Conservation (phyloP, 2,888 invertebrate genomes). For the Cataglyphis altisquamis region DNA sequence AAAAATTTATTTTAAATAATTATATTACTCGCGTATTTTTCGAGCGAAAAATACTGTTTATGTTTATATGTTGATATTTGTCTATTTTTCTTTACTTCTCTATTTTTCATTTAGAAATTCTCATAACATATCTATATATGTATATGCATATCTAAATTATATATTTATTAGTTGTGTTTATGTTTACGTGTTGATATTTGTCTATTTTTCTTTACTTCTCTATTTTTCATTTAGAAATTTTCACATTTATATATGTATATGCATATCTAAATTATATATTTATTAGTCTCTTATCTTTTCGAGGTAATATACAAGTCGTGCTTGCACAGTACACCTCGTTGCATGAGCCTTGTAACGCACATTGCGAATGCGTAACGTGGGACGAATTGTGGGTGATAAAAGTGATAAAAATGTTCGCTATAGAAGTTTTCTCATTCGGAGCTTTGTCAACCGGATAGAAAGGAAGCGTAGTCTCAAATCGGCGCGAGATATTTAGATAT, state of each 20-base stretch:
- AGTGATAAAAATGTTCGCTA: conserved; percentile 20
- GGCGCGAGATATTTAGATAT: conserved; percentile 25
- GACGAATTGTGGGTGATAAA: conserved; percentile 36
- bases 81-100: neutral
- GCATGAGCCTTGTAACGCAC: neutral
- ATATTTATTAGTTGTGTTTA: neutral
- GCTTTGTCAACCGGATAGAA: conserved; percentile 13
- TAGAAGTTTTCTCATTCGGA: neutral
- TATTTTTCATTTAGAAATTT: neutral
- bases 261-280: neutral
- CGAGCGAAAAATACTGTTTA: neutral
- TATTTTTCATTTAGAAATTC: neutral
- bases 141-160: neutral
- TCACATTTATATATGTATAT: neutral
- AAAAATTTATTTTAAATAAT: neutral
- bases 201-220: neutral
- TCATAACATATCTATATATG: neutral
- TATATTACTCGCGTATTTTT: neutral
- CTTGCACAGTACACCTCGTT: neutral
- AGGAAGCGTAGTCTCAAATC: conserved; percentile 26
- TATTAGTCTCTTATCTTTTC: neutral
- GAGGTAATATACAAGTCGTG: neutral
- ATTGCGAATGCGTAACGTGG: conserved; percentile 27
- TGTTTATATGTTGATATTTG: neutral
- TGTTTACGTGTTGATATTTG: neutral